A percentile compares a stretch with the other conserved stretches of the same genome.
Evolutionary conservation across 2,113 vertebrate genomes (phyloP).

Genomic region (Hydrochoerus hydrochaeris): DNA sequence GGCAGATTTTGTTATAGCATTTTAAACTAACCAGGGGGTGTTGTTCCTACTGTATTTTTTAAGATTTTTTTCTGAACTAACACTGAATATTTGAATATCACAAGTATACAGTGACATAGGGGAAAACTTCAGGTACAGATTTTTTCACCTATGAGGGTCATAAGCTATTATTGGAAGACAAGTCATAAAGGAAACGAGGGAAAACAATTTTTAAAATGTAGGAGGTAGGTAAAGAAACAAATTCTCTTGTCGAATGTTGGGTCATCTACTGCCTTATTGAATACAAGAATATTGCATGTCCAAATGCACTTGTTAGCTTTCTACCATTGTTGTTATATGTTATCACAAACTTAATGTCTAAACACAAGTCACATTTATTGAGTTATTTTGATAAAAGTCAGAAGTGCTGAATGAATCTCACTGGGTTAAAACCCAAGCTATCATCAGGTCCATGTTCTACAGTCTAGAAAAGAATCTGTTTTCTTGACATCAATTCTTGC

Average conservation of each 20-base stretch:
- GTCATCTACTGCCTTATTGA: neutral
- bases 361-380: neutral
- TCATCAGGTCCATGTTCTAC: fast-evolving
- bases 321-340: neutral
- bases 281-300: neutral
- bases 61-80: neutral
- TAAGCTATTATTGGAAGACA: neutral
- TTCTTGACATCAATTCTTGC: neutral
- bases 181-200: neutral
- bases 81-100: neutral
- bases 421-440: neutral
- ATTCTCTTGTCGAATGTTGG: neutral
- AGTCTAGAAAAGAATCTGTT: neutral
- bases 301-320: neutral
- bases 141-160: neutral
- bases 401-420: neutral
- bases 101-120: neutral
- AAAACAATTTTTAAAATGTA: neutral
- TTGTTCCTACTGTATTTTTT: neutral
- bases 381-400: neutral
- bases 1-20: neutral
- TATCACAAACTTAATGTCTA: neutral
- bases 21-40: neutral
- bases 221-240: neutral
- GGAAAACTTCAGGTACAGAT: neutral